Conservation (phyloP, 2,113 vertebrate genomes). For the Nycticorax nycticorax region DNA sequence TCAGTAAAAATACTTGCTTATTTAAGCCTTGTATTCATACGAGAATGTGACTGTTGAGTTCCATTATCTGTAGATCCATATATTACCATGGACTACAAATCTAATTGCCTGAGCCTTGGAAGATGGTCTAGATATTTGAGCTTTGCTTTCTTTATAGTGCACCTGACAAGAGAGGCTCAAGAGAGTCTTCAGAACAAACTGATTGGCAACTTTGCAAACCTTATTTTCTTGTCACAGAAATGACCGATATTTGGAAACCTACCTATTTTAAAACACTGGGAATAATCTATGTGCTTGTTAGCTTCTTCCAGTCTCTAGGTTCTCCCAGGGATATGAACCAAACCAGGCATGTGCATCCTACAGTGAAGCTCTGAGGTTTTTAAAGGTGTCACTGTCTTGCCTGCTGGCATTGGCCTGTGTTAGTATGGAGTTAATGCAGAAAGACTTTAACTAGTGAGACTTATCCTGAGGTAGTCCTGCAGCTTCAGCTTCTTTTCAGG, state of each 20-base stretch:
- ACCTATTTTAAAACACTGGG: not conserved
- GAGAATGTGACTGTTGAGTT: not conserved
- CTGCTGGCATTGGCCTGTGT: not conserved
- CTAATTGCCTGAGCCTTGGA: not conserved
- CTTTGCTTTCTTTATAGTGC: not conserved
- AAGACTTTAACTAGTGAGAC: not conserved
- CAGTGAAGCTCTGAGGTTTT: not conserved
- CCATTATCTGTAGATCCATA: not conserved
- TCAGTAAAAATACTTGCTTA: not conserved
- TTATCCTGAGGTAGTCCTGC: not conserved
- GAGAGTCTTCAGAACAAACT: not conserved
- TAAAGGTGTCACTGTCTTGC: rapidly evolving
- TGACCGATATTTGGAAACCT: not conserved
- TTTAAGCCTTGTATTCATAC: not conserved
- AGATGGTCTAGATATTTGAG: not conserved
- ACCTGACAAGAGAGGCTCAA: not conserved
- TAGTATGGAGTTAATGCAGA: not conserved
- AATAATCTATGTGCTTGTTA: not conserved
- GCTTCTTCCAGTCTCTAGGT: not conserved
- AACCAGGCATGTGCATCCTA: not conserved
- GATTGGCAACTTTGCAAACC: not conserved
- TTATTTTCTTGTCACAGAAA: not conserved
- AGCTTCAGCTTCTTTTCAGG: not conserved
- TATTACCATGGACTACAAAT: not conserved
- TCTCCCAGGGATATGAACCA: not conserved